Percentiles rank a stretch among this genome's conserved stretches.
phyloP scores from a whole-genome alignment of 2,888 invertebrate genomes.

The Parnassius orleans region DNA sequence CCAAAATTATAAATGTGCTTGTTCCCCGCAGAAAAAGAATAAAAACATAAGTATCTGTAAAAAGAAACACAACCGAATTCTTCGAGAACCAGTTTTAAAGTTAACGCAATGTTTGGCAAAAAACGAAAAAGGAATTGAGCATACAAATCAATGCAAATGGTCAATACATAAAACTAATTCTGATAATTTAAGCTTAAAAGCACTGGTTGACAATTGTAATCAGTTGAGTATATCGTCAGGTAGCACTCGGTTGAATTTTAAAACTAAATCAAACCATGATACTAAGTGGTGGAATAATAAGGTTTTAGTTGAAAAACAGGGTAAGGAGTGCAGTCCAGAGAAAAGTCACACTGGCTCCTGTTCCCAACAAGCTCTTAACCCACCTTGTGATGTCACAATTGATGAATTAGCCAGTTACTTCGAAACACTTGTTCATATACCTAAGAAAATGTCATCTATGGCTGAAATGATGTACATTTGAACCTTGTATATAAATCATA shows the following conservation, averaged over 20 bases:
- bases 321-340: conserved; percentile 45
- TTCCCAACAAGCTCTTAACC: conserved; percentile 88
- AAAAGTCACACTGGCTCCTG: conserved; percentile 78
- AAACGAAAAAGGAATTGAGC: conserved; percentile 36
- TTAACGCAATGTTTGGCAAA: conserved; percentile 55
- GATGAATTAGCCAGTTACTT: conserved; percentile 97
- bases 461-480: conserved; percentile 99
- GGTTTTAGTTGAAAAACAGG: conserved; percentile 38
- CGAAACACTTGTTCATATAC: conserved; percentile 97
- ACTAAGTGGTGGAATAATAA: conserved; percentile 62
- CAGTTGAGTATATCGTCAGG: conserved; percentile 65
- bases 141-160: conserved; percentile 35
- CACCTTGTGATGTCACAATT: conserved; percentile 92
- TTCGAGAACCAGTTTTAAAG: conserved; percentile 81
- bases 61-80: conserved; percentile 69
- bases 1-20: conserved; percentile 53
- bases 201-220: conserved; percentile 69
- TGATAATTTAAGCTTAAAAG: conserved; percentile 59
- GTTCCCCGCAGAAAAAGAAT: conserved; percentile 47
- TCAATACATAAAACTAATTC: conserved; percentile 37
- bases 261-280: conserved; percentile 40
- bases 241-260: conserved; percentile 32
- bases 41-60: conserved; percentile 53
- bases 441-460: conserved; percentile 98
- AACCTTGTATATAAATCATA: conserved; percentile 36